Base-by-base conservation (phyloP, 2,888 invertebrate genomes). In the Zonitis immaculata region DNA sequence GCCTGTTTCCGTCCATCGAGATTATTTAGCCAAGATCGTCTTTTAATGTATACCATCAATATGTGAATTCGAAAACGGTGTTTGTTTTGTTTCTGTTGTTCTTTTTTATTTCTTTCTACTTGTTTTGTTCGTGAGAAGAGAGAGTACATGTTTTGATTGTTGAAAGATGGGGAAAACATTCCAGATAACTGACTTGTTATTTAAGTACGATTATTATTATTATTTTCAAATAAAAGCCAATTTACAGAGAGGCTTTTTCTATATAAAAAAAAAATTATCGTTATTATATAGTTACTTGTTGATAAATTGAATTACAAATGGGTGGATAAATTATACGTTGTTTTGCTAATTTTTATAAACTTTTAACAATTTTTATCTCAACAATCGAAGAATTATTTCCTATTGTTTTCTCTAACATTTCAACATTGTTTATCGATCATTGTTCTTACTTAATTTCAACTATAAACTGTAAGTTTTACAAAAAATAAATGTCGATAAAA, bases 1-100 rank as follows among this genome's bases (percentile, higher is more conserved):
- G n/a, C 55, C 50, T 44, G 58, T 58, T 60, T 60, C 60, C 60
- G 56, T 52, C 57, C 57, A 60, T 60, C 56, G 50, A 56, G 57
- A 59, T 59, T 57, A 52, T 46, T 54, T 44, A 50, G 51, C 51
- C 57, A 54, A 50, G 18, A 35, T 35, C 35, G 50, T 53, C 52
- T 45, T 53, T 49, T 45, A 49, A 53, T 35, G 18, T 43, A 52
- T 43, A 52, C 43, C 52, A 52, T 52, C 52, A 47, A 16, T 28
- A 47, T 47, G 51, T 16, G 35, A 35, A 35, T 35, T 35, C 35
- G 35, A 35, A 35, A 35, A 18, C 35, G 35, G 18, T 35, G n/a
- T n/a, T n/a, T n/a, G n/a, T n/a, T n/a, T n/a, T n/a, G n/a, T n/a
- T n/a, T n/a, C n/a, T n/a, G n/a, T n/a, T n/a, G n/a, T n/a, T n/a